A percentile compares a stretch with the other conserved stretches of the same genome.
Evolutionary conservation across 2,113 vertebrate species (phyloP).

Genomic region (Ceyx margarethae): DNA sequence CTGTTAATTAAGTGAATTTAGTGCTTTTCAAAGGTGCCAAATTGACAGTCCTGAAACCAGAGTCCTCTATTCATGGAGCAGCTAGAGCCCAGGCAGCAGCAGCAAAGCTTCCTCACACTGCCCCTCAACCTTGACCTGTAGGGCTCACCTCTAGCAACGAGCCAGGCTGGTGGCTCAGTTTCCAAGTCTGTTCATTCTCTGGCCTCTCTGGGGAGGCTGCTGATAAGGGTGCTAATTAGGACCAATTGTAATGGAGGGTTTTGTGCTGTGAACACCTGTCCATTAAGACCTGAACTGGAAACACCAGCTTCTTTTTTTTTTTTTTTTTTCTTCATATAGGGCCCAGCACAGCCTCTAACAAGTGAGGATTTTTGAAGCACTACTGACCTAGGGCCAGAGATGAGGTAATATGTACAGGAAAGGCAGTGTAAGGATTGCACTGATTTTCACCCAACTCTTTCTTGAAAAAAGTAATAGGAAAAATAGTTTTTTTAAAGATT

Average conservation of each 20-base stretch:
- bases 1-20: conserved; percentile 65
- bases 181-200: conserved; percentile 16
- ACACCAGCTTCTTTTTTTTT: not conserved
- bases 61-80: conserved; percentile 22
- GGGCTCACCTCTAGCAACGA: conserved; percentile 31
- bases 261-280: conserved; percentile 58
- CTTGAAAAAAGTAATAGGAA: not conserved
- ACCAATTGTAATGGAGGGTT: not conserved
- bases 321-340: not conserved
- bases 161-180: not conserved
- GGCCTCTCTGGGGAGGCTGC: conserved; percentile 42
- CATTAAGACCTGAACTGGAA: not conserved
- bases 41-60: conserved; percentile 17
- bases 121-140: conserved; percentile 58
- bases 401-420: not conserved
- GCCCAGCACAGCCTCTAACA: not conserved
- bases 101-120: not conserved
- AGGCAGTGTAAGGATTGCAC: not conserved
- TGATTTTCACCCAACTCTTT: not conserved
- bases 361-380: not conserved
- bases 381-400: not conserved
- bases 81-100: conserved; percentile 22
- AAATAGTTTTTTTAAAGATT: not conserved
- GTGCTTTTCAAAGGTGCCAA: conserved; percentile 61
- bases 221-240: conserved; percentile 62